Evolutionary conservation across 2,888 invertebrate species (phyloP).

Genomic region (Octonoba sinensis): DNA sequence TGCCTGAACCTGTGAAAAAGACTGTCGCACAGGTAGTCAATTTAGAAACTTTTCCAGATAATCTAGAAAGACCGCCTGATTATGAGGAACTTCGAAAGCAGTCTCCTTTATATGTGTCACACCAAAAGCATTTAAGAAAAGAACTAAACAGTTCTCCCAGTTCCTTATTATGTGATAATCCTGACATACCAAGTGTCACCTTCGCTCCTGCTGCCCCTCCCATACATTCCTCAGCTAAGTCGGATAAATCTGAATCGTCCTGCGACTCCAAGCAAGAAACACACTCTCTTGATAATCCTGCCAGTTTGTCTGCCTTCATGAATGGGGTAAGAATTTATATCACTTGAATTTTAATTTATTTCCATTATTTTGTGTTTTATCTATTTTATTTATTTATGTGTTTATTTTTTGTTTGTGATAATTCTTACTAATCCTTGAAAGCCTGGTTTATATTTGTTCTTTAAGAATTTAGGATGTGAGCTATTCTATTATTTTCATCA

Average conservation of each 20-base stretch:
- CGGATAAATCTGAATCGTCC: conserved; percentile 54
- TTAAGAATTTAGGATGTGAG: too few species aligned
- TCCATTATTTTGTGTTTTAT: not conserved
- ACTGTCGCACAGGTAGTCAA: conserved; percentile 57
- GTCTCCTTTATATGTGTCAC: conserved; percentile 46
- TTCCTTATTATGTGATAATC: conserved; percentile 59
- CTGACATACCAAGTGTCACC: conserved; percentile 51
- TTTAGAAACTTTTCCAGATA: conserved; percentile 62
- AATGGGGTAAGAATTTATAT: conserved; percentile 34
- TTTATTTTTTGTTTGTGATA: too few species aligned
- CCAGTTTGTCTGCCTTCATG: conserved; percentile 10
- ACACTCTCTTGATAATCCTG: conserved; percentile 4
- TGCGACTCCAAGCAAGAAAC: conserved; percentile 35
- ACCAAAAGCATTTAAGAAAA: conserved; percentile 39
- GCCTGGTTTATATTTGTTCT: too few species aligned
- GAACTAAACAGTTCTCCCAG: conserved; percentile 58
- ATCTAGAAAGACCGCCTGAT: conserved; percentile 58
- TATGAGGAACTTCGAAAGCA: conserved; percentile 49
- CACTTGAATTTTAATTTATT: not conserved
- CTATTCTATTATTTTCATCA: too few species aligned
- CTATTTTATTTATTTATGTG: too few species aligned
- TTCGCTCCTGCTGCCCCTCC: conserved; percentile 53
- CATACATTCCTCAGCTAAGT: conserved; percentile 36
- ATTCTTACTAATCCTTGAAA: too few species aligned
- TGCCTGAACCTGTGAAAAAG: conserved; percentile 21